A percentile compares a stretch with the other conserved stretches of the same genome.
Conservation (phyloP, 2,113 vertebrate species). For the human region GRCh38 chr2:117560501-117561000, state of each 20-base stretch:
- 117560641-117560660: not conserved
- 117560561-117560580: conserved; percentile 12
- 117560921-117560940: not conserved
- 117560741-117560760: not conserved
- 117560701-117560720: not conserved
- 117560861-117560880: not conserved
- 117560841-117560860: not conserved
- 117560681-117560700: not conserved
- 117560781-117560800: not conserved
- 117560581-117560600: not conserved
- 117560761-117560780: not conserved
- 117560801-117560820: not conserved
- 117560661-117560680: not conserved
- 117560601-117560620: not conserved
- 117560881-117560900: not conserved
- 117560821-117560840: not conserved
- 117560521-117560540: not conserved
- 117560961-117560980: conserved; percentile 1
- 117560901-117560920: not conserved
- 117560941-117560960: not conserved
- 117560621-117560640: not conserved
- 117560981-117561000: not conserved
- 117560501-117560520: conserved; percentile 2
- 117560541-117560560: not conserved
- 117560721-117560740: not conserved